Percentiles rank a stretch among this genome's conserved stretches.
Conservation (phyloP, 2,113 vertebrate genomes). For the Platycercus adscitus region DNA sequence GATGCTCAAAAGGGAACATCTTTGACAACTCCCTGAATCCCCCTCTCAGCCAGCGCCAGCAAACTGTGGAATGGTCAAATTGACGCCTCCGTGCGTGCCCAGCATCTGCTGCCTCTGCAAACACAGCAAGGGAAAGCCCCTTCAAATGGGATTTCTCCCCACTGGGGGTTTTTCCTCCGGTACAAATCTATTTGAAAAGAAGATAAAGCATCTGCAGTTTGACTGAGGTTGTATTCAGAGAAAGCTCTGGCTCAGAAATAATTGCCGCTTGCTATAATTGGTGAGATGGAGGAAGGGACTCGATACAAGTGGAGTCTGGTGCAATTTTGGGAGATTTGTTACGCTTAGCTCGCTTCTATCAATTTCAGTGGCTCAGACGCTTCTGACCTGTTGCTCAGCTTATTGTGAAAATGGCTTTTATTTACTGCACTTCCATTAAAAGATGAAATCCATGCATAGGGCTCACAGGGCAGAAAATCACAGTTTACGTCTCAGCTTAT, state of each 20-base stretch:
- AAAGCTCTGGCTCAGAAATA: constrained; percentile 74
- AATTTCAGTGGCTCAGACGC: constrained; percentile 75
- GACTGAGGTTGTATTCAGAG: constrained; percentile 61
- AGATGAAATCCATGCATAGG: constrained; percentile 82
- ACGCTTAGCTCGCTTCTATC: constrained; percentile 81
- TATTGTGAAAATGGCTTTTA: constrained; percentile 82
- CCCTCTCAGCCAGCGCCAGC: background rate
- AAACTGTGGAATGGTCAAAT: background rate
- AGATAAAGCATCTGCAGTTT: constrained; percentile 38
- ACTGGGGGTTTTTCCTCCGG: background rate
- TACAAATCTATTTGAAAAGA: constrained; percentile 56
- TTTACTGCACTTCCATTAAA: constrained; percentile 84
- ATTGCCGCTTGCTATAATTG: constrained; percentile 76
- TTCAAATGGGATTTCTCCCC: constrained; percentile 46
- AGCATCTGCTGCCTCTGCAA: background rate
- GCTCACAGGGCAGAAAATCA: constrained; percentile 83
- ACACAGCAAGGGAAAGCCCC: background rate
- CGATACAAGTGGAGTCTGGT: constrained; percentile 66
- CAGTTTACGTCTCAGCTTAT: constrained; percentile 79
- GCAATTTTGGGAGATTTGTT: constrained; percentile 83
- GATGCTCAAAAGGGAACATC: accelerated
- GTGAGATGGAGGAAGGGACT: constrained; percentile 69
- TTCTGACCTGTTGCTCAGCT: constrained; percentile 80
- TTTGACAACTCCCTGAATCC: background rate
- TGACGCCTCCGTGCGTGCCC: background rate